A percentile compares a stretch with the other conserved stretches of the same genome.
Conservation (phyloP, 2,797 vertebrate genomes). For the Pitangus sulphuratus region DNA sequence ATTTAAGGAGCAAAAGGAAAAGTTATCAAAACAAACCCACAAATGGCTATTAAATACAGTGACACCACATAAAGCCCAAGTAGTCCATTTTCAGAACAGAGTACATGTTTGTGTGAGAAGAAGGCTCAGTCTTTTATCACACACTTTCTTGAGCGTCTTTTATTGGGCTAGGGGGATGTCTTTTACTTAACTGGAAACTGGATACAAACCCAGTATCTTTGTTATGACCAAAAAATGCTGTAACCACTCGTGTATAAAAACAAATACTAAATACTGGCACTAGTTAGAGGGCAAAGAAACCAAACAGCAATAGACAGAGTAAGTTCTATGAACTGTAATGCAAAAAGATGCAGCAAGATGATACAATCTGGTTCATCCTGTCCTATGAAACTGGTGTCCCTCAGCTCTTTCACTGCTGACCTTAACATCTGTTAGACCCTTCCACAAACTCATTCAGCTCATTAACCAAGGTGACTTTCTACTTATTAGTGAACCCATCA, state of each 20-base stretch:
- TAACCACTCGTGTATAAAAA: not conserved
- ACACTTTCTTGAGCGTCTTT: not conserved
- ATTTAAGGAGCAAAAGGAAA: not conserved
- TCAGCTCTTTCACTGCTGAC: not conserved
- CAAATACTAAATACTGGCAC: not conserved
- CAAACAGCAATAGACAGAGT: not conserved
- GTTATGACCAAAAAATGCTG: not conserved
- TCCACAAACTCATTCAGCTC: not conserved
- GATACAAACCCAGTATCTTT: not conserved
- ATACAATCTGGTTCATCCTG: not conserved
- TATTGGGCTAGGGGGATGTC: not conserved
- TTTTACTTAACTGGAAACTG: not conserved
- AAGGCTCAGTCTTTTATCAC: not conserved
- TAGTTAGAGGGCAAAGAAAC: not conserved
- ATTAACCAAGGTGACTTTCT: not conserved
- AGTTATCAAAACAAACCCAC: not conserved
- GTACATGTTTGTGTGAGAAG: not conserved
- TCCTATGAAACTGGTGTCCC: not conserved
- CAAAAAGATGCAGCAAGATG: not conserved
- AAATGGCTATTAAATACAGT: not conserved
- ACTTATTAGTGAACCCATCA: not conserved
- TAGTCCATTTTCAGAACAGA: not conserved
- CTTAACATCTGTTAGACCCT: not conserved
- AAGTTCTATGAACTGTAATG: not conserved
- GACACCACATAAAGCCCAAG: not conserved